These are phyloP conservation scores for Callimorpha dominula DNA, from an alignment of 2,888 invertebrate species.

Conservation along the genomic window DNA sequence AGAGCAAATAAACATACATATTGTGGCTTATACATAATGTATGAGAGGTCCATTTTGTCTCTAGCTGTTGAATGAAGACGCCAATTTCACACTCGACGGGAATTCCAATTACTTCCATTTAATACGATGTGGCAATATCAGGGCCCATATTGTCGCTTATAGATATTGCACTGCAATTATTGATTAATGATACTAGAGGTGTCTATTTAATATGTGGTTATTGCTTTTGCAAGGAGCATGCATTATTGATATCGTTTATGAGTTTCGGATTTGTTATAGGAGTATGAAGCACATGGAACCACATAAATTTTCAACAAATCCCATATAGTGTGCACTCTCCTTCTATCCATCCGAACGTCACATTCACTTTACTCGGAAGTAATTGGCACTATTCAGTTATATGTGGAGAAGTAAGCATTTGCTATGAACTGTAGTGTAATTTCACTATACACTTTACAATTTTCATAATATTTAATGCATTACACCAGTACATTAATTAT, in stretches of 20 bases:
- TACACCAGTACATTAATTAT: too few relatives aligned
- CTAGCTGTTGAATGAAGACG: constrained; percentile 60
- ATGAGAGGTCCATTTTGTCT: constrained; percentile 59
- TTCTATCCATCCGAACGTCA: too few relatives aligned
- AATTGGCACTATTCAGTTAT: too few relatives aligned
- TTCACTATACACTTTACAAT: too few relatives aligned
- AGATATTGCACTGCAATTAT: constrained; percentile 41
- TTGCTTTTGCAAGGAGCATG: constrained; percentile 14
- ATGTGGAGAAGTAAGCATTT: too few relatives aligned
- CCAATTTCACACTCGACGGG: constrained; percentile 72
- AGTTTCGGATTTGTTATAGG: not conserved
- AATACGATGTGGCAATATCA: constrained; percentile 60
- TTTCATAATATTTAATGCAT: too few relatives aligned
- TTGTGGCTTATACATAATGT: constrained; percentile 59
- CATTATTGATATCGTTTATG: constrained; percentile 1
- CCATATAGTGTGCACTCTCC: too few relatives aligned
- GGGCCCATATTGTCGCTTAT: constrained; percentile 15
- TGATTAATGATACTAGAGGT: constrained; percentile 38
- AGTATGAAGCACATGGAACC: not conserved
- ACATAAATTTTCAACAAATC: too few relatives aligned
- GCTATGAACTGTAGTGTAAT: too few relatives aligned
- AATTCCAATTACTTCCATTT: constrained; percentile 73
- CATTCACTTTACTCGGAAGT: too few relatives aligned
- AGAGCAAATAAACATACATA: constrained; percentile 43
- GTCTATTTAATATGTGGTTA: constrained; percentile 20